Base-by-base conservation (phyloP, 2,797 vertebrate species). In the Buceros bicornis region DNA sequence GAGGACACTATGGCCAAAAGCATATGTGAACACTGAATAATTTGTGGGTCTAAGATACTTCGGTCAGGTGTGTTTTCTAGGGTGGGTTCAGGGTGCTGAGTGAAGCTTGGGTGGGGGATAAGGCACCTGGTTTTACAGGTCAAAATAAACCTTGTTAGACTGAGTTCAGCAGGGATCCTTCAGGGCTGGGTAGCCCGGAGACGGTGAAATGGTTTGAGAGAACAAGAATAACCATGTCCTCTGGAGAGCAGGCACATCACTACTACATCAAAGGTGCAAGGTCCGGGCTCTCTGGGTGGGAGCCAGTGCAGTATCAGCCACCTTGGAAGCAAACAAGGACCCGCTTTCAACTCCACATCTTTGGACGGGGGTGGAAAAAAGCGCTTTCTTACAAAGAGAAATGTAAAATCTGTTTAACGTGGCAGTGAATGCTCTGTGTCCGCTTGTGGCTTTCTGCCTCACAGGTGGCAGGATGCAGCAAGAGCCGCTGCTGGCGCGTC, bases 401-500 rank as follows among this genome's bases (percentile, higher is more conserved):
- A 10, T 2, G 16, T 11, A 31, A 21, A 42, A 37, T 16, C 19
- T 5, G 5, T 43, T 66, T 22, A 25, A 16, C 2, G 0, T 2
- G 8, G 29, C 4, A 2, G 17, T 1, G 58, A 54, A 16, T 1
- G 43, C 57, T 29, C 13, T 31, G 45, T 14, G 57, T 13, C 43
- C 40, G 53, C 72, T 31, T 14, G 3, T 37, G 2, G 2, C 3
- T 24, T 25, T 40, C 20, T n/a, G 60, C 79, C 14, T 31, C 50
- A 0, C 76, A 51, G 80, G 50, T 6, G 10, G 31, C 20, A 5
- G 86, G 56, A 22, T 21, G 10, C 28, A 1, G 45, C 12, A 5
- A 2, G 29, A 47, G 10, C 1, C 25, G 0, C 42, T 0, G 54
- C 48, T 21, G 81, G 26, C 0, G 14, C 3, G 13, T 31, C 35